phyloP scores from a whole-genome alignment of 2,113 vertebrate species.

The Nymphicus hollandicus region DNA sequence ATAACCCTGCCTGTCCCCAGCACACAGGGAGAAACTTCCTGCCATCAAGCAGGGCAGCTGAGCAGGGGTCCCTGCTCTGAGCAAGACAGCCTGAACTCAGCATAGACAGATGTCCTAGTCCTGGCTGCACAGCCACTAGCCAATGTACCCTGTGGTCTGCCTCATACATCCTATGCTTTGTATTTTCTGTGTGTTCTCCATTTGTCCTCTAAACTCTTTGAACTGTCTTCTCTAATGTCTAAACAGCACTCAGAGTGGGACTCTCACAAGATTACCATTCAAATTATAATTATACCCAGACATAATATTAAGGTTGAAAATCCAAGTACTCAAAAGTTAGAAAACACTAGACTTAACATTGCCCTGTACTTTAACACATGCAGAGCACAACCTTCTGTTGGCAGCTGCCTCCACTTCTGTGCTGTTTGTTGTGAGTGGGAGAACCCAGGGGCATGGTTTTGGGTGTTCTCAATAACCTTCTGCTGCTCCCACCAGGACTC shows the following conservation, averaged over 20 bases:
- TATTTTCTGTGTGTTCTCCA: not conserved
- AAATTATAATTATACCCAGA: not conserved
- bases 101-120: not conserved
- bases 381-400: not conserved
- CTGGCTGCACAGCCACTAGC: not conserved
- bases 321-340: not conserved
- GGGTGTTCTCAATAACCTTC: not conserved
- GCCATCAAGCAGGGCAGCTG: rapidly evolving
- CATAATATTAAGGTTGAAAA: not conserved
- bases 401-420: not conserved
- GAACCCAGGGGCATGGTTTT: not conserved
- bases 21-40: not conserved
- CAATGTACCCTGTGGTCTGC: not conserved
- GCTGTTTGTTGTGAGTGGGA: not conserved
- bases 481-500: not conserved
- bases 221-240: not conserved
- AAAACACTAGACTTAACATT: not conserved
- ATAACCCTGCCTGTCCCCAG: not conserved
- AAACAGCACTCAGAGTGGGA: not conserved
- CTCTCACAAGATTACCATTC: not conserved
- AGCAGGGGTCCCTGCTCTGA: not conserved
- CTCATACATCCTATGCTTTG: not conserved
- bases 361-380: not conserved
- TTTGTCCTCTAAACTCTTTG: not conserved
- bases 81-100: not conserved